phyloP scores from a whole-genome alignment of 2,113 vertebrate genomes.

The Hippocampus zosterae region DNA sequence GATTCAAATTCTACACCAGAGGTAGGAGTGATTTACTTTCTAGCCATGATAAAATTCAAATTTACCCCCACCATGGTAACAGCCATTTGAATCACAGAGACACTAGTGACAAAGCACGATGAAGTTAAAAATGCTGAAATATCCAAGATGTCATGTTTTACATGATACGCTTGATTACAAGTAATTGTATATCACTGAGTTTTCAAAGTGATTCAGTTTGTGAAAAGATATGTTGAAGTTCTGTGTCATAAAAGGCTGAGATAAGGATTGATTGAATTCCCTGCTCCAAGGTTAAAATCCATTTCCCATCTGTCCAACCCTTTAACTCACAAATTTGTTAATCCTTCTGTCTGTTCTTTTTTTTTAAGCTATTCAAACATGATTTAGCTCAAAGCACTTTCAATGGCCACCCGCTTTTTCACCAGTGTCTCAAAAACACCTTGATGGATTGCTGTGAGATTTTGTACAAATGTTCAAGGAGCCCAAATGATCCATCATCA shows the following conservation, averaged over 20 bases:
- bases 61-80: not conserved
- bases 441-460: conserved; percentile 11
- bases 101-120: not conserved
- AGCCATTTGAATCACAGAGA: not conserved
- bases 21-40: not conserved
- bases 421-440: not conserved
- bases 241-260: not conserved
- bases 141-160: not conserved
- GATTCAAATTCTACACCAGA: not conserved
- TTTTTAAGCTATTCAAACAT: not conserved
- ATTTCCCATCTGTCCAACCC: not conserved
- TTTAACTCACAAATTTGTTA: not conserved
- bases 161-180: not conserved
- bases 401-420: not conserved
- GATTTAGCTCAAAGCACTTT: not conserved
- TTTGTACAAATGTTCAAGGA: conserved; percentile 5
- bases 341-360: not conserved
- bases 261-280: not conserved
- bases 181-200: not conserved
- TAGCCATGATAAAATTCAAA: not conserved
- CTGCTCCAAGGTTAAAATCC: not conserved
- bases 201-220: not conserved
- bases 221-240: not conserved
- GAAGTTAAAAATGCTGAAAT: not conserved
- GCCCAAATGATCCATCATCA: conserved; percentile 2